phyloP scores from a whole-genome alignment of 2,888 invertebrate genomes.

The Platycnemis pennipes region DNA sequence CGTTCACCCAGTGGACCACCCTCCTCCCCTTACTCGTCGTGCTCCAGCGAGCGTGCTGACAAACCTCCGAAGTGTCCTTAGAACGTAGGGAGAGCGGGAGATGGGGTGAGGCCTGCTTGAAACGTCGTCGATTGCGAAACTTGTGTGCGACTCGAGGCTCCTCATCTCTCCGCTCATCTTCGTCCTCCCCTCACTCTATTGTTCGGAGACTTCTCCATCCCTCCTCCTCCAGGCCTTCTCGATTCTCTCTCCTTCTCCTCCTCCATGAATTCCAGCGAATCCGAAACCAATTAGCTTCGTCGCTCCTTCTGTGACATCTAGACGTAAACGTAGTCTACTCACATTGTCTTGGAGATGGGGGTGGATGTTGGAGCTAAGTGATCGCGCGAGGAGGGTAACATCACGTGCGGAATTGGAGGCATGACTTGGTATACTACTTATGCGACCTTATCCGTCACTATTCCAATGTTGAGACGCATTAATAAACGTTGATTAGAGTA shows the following conservation, averaged over 20 bases:
- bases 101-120: neutral
- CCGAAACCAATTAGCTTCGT: slow-evolving; percentile 34
- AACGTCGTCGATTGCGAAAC: neutral
- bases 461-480: too few relatives aligned
- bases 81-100: neutral
- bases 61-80: neutral
- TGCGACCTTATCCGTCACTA: too few relatives aligned
- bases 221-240: neutral
- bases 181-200: neutral
- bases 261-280: neutral
- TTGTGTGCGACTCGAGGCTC: neutral
- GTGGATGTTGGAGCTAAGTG: too few relatives aligned
- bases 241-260: neutral
- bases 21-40: neutral
- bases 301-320: neutral
- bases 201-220: neutral
- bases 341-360: neutral
- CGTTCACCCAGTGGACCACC: neutral
- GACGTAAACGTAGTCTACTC: neutral
- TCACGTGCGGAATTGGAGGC: too few relatives aligned
- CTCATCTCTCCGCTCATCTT: neutral
- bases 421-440: too few relatives aligned
- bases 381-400: too few relatives aligned
- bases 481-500: too few relatives aligned
- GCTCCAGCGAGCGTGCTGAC: neutral